phyloP scores from a whole-genome alignment of 2,113 vertebrate species.

The Xenopus borealis region DNA sequence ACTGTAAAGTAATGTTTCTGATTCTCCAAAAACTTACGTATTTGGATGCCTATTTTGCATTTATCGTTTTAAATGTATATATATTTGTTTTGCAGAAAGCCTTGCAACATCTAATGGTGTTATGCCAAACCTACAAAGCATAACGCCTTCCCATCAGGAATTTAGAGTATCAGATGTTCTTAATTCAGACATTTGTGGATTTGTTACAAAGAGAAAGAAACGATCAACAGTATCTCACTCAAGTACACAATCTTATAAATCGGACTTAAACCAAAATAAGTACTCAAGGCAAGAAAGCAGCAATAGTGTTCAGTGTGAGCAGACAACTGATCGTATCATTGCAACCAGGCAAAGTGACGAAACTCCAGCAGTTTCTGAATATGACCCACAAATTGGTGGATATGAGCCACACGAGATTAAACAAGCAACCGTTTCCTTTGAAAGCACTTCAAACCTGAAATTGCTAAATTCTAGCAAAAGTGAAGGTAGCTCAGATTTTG shows the following conservation, averaged over 20 bases:
- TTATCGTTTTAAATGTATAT: no score
- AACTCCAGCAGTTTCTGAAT: no score
- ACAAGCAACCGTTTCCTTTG: no score
- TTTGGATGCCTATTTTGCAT: no score
- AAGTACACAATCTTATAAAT: conserved; percentile 45
- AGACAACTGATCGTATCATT: not conserved
- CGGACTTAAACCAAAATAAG: not conserved
- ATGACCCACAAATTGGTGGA: no score
- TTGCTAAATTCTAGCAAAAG: no score
- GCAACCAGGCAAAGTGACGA: no score
- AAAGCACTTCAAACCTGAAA: no score
- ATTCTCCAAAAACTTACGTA: no score
- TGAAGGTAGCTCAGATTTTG: no score
- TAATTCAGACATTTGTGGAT: conserved; percentile 30
- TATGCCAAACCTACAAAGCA: not conserved
- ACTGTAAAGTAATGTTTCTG: no score
- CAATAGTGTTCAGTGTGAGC: not conserved
- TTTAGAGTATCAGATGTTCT: conserved; percentile 7
- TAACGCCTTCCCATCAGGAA: not conserved
- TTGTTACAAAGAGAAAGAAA: conserved; percentile 53
- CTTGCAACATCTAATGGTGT: not conserved
- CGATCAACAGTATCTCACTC: conserved; percentile 38
- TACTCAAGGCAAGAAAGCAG: conserved; percentile 15
- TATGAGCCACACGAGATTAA: no score
- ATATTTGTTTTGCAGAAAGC: conserved; percentile 2